These are phyloP conservation scores for Meandrina meandrites DNA, from an alignment of 92 coral and sea anemone genomes.

Conservation along the genomic window DNA sequence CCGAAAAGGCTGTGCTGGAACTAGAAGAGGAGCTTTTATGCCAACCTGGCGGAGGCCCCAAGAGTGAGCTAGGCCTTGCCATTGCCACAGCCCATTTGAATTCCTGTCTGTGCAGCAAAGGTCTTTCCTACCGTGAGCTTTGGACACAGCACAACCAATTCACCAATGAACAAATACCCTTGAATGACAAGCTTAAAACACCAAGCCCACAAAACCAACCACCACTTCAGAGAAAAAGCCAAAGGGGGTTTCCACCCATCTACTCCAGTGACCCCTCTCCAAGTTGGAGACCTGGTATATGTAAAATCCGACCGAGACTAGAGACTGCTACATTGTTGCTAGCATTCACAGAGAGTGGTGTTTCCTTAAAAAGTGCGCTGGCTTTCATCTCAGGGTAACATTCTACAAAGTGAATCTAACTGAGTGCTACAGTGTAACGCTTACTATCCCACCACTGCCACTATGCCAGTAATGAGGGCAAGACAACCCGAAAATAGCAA, in stretches of 20 bases:
- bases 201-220: constrained; percentile 44
- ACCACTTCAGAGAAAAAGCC: constrained; percentile 19
- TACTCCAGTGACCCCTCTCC: neutral
- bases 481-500: no score
- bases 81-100: constrained; percentile 48
- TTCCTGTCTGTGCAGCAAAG: constrained; percentile 16
- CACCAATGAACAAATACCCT: constrained; percentile 44
- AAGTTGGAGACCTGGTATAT: constrained; percentile 52
- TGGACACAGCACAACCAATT: constrained; percentile 54
- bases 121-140: constrained; percentile 43
- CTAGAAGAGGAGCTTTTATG: constrained; percentile 42
- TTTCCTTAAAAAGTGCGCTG: neutral
- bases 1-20: constrained; percentile 37
- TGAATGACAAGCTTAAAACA: constrained; percentile 45
- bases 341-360: constrained; percentile 26
- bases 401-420: constrained; percentile 27
- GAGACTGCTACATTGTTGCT: constrained; percentile 26
- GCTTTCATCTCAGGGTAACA: neutral
- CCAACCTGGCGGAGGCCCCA: neutral
- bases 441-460: neutral
- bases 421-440: constrained; percentile 17
- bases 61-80: constrained; percentile 29
- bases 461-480: no score
- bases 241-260: constrained; percentile 13
- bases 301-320: constrained; percentile 32